These are phyloP conservation scores for Molossus molossus DNA, from an alignment of 2,797 vertebrate species.

Conservation along the genomic window DNA sequence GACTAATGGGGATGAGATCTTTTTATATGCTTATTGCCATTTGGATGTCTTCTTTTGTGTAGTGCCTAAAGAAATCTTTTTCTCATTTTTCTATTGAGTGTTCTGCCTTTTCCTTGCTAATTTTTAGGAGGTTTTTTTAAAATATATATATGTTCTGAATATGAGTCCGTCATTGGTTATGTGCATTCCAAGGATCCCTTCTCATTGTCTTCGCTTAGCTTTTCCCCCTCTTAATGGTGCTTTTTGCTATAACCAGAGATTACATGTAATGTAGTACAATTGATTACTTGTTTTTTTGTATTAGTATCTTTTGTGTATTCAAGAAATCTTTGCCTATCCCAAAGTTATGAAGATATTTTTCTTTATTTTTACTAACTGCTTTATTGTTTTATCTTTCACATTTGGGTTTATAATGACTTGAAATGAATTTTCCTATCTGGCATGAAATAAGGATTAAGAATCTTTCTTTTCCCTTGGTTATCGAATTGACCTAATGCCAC, in stretches of 20 bases:
- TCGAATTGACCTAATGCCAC: background rate
- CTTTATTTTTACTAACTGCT: background rate
- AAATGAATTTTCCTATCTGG: background rate
- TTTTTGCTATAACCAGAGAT: background rate
- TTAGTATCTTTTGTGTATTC: background rate
- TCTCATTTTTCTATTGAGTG: background rate
- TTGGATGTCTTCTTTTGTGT: constrained; percentile 27
- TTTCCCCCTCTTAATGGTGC: background rate
- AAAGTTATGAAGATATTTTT: constrained; percentile 6
- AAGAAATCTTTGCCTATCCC: constrained; percentile 5
- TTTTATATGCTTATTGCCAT: background rate
- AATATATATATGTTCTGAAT: background rate
- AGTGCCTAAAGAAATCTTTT: background rate
- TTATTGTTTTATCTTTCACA: constrained; percentile 4
- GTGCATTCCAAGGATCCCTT: constrained; percentile 1
- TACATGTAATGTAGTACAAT: background rate
- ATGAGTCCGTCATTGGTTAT: background rate
- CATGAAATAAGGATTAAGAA: background rate
- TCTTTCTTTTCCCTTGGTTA: background rate
- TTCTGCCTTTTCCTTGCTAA: background rate
- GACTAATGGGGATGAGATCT: background rate
- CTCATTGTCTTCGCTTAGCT: background rate
- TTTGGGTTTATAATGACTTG: constrained; percentile 20
- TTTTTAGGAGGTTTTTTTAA: background rate
- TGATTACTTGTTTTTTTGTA: background rate